phyloP scores from a whole-genome alignment of 2,888 invertebrate genomes.

The Lottia scabra region DNA sequence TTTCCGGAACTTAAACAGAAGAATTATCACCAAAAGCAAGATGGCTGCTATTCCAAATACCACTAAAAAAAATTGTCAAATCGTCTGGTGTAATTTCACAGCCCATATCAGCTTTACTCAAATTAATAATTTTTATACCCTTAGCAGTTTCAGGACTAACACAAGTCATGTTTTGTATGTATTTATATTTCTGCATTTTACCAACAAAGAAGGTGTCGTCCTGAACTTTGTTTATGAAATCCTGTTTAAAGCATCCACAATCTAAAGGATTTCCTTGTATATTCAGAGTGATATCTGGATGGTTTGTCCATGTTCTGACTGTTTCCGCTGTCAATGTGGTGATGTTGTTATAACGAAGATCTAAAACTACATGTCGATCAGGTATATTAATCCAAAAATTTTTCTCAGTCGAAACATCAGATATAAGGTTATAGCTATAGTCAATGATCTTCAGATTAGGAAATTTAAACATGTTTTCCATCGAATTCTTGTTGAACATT shows the following conservation, averaged over 20 bases:
- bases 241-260: constrained; percentile 39
- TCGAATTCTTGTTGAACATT: no score
- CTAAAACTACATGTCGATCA: no score
- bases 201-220: constrained; percentile 12
- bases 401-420: neutral
- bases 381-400: no score
- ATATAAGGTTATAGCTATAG: neutral
- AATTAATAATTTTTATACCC: constrained; percentile 25
- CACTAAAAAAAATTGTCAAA: neutral
- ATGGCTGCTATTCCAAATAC: constrained; percentile 18
- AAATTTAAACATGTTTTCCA: neutral
- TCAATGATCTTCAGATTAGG: neutral
- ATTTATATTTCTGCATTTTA: constrained; percentile 29
- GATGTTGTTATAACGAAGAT: constrained; percentile 41
- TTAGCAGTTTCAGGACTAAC: constrained; percentile 28
- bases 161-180: constrained; percentile 37
- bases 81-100: constrained; percentile 14
- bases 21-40: constrained; percentile 18
- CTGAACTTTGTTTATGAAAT: constrained; percentile 16
- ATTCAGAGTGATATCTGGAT: constrained; percentile 43
- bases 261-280: constrained; percentile 44
- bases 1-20: constrained; percentile 14
- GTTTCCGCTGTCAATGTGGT: constrained; percentile 33
- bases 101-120: constrained; percentile 20
- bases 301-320: constrained; percentile 30